Evolutionary conservation across 1,140 invertebrate genomes (phyloP), one percentile per base, ranked within the genome.

Genomic region (Chymomyza costata): DNA sequence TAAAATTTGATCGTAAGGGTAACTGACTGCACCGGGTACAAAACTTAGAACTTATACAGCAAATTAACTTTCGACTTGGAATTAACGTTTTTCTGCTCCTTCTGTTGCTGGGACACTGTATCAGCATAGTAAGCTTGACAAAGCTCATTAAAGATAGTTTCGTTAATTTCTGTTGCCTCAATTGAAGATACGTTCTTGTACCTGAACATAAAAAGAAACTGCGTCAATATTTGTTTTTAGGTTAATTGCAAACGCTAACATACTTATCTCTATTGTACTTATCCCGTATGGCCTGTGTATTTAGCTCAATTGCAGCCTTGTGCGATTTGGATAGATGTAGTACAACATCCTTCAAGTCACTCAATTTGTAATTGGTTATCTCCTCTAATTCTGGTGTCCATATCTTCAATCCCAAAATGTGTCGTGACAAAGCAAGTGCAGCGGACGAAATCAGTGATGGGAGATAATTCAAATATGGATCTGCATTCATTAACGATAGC

Each of bases 401-500:
- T 21, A 91, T 89, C 38, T 88, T 87, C 49, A 90, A 87, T 10
- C 86, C 86, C 15, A 93, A 88, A 15, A 90, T 91, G 71, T 93
- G 90, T 45, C 93, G 90, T 0, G 95, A 93, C n/a, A 97, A 87
- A 49, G 93, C 94, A 18, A 97, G 86, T 2, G 94, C 90, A 37
- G 93, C 89, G 10, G 94, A 91, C 11, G 95, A 95, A 46, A 97
- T 90, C 19, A 93, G 80, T 21, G 95, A 97, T n/a, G 96, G 94
- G 48, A 92, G 86, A 86, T 89, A 96, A 56, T 92, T 89, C 38
- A 97, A 87, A 85, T 92, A 98, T 0, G 92, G 91, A 60, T 97
- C 94, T 6, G 91, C 92, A 80, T 97, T 95, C 57, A 98, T 84
- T 51, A 98, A 86, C 2, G 94, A 91, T 58, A 97, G 82, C 86